Evolutionary conservation across 1,140 invertebrate species (phyloP).

Genomic region (Drosophila novamexicana): DNA sequence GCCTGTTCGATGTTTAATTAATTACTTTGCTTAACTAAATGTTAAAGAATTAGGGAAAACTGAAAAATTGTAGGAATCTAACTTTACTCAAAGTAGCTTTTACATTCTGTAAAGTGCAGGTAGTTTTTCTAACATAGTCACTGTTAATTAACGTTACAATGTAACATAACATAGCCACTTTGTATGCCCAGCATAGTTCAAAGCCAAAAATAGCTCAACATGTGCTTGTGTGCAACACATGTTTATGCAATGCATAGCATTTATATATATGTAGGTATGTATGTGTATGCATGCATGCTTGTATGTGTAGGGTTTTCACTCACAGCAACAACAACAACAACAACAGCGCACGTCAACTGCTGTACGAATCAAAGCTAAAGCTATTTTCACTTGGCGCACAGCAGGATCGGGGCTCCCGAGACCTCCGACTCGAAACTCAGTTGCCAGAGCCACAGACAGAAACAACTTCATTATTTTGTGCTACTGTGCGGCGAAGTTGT

Average conservation of each 20-base stretch:
- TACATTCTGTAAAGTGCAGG: conserved; percentile 17
- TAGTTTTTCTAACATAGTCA: conserved; percentile 24
- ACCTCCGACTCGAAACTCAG: conserved; percentile 18
- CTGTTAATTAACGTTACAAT: conserved; percentile 23
- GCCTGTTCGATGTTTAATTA: conserved; percentile 40
- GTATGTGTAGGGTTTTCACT: conserved; percentile 22
- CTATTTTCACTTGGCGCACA: conserved; percentile 42
- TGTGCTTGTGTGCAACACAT: background rate
- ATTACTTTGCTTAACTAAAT: conserved; percentile 55
- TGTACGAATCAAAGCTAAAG: conserved; percentile 33
- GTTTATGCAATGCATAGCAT: too few species aligned
- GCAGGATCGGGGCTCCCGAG: conserved; percentile 28
- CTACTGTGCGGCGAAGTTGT: conserved; percentile 62
- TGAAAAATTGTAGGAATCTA: conserved; percentile 26
- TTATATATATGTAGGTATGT: background rate
- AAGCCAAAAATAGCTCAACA: conserved; percentile 35
- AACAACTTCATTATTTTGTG: conserved; percentile 79
- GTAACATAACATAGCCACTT: conserved; percentile 6
- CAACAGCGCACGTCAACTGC: conserved; percentile 33
- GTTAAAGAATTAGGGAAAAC: background rate
- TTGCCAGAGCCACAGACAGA: conserved; percentile 49
- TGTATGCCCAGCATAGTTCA: conserved; percentile 16
- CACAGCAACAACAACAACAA: conserved; percentile 27
- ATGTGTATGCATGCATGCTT: conserved; percentile 3
- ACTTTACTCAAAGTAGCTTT: too few species aligned